Conservation (phyloP, 2,797 vertebrate species). For the Calcarius lapponicus region DNA sequence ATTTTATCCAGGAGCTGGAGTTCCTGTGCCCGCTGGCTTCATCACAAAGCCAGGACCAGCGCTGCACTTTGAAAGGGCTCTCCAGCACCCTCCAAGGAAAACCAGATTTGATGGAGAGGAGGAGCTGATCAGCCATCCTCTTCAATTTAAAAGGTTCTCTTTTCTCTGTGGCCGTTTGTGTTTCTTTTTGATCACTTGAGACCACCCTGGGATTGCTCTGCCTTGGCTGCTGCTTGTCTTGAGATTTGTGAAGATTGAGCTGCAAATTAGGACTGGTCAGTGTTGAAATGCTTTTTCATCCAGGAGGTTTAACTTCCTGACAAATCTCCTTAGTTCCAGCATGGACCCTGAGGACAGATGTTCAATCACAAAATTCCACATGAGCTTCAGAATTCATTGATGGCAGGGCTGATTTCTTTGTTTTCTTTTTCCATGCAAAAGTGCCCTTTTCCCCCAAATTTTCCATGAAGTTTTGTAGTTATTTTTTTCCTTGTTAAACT, state of each 20-base stretch:
- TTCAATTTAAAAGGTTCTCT: not conserved
- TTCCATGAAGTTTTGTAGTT: not conserved
- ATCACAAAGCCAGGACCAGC: not conserved
- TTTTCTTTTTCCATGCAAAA: not conserved
- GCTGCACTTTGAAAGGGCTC: fast-evolving
- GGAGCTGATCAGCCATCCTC: not conserved
- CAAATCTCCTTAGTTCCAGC: not conserved
- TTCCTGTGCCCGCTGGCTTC: not conserved
- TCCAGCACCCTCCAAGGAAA: not conserved
- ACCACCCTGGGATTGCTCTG: not conserved
- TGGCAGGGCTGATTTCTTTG: not conserved
- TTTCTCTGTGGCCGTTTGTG: not conserved
- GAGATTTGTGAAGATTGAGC: not conserved
- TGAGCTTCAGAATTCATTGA: not conserved
- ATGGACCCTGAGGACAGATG: not conserved
- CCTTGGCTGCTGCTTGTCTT: not conserved
- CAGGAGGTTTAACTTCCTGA: not conserved
- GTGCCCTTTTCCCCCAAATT: fast-evolving
- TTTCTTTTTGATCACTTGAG: not conserved
- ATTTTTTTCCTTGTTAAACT: not conserved
- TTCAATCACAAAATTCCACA: not conserved
- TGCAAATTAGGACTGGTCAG: not conserved
- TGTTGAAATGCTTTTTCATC: not conserved
- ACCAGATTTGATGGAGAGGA: not conserved
- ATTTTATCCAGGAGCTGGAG: not conserved